phyloP scores from a whole-genome alignment of 2,888 invertebrate species.

The Synergus laeviventris region DNA sequence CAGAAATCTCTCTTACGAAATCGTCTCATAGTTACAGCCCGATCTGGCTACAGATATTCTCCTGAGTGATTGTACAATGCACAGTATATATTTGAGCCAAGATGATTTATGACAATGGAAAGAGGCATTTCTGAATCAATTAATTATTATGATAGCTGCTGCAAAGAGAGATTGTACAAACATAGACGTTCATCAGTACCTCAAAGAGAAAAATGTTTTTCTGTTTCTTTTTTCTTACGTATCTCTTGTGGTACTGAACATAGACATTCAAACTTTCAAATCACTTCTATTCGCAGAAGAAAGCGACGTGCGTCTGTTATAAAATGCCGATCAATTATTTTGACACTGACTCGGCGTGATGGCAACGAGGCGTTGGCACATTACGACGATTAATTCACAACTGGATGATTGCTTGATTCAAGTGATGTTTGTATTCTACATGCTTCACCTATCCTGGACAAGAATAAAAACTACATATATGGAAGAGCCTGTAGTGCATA shows the following conservation, averaged over 20 bases:
- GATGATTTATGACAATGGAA: conserved; percentile 14
- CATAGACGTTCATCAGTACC: not conserved
- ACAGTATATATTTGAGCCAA: not conserved
- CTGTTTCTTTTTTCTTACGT: not conserved
- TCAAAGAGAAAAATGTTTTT: not conserved
- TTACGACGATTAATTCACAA: conserved; percentile 14
- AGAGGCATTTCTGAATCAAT: not conserved
- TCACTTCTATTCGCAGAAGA: not conserved
- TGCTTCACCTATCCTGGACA: not conserved
- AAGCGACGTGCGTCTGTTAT: not conserved
- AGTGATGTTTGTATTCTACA: conserved; percentile 9
- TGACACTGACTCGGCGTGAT: conserved; percentile 2
- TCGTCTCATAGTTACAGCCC: conserved; percentile 50
- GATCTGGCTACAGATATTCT: conserved; percentile 46
- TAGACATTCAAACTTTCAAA: not conserved
- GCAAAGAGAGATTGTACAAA: not conserved
- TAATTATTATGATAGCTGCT: not conserved
- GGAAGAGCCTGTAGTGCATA: no score
- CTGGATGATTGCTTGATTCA: conserved; percentile 31
- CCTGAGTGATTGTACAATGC: conserved; percentile 16
- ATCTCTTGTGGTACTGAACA: not conserved
- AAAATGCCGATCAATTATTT: conserved; percentile 6
- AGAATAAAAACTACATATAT: not conserved
- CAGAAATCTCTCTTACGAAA: conserved; percentile 58
- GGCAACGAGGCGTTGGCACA: conserved; percentile 18